These are phyloP conservation scores for Champsocephalus gunnari DNA, from an alignment of 2,797 vertebrate genomes.

Conservation along the genomic window DNA sequence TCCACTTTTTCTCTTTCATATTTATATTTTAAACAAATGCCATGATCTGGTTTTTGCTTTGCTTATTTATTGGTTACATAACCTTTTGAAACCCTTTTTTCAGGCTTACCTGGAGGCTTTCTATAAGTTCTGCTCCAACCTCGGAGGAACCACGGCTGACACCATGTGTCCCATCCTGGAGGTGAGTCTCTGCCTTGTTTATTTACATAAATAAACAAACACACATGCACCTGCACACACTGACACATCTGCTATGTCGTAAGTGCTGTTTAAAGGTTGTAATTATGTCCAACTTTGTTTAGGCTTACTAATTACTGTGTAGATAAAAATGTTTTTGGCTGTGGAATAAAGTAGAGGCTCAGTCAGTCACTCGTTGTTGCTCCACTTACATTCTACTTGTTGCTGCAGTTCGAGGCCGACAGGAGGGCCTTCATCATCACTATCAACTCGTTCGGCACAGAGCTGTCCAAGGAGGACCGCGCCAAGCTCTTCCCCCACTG, in stretches of 20 bases:
- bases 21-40: background rate
- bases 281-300: no score
- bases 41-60: background rate
- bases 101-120: conserved; percentile 98
- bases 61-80: background rate
- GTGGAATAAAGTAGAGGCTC: background rate
- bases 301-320: no score
- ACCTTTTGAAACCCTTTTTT: background rate
- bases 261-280: no score
- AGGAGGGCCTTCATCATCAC: conserved; percentile 98
- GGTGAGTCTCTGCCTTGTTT: conserved; percentile 78
- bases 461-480: conserved; percentile 97
- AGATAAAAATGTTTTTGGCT: no score
- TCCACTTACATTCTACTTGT: background rate
- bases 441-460: conserved; percentile 98
- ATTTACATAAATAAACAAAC: background rate
- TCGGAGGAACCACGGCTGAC: conserved; percentile 96
- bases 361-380: background rate
- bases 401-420: conserved; percentile 94
- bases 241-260: background rate
- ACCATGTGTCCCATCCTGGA: conserved; percentile 99
- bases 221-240: background rate
- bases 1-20: background rate
- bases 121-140: conserved; percentile 95
- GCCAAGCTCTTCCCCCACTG: conserved; percentile 99